These are phyloP conservation scores for Sinocyclocheilus anshuiensis DNA, from an alignment of 2,113 vertebrate species.

Conservation along the genomic window DNA sequence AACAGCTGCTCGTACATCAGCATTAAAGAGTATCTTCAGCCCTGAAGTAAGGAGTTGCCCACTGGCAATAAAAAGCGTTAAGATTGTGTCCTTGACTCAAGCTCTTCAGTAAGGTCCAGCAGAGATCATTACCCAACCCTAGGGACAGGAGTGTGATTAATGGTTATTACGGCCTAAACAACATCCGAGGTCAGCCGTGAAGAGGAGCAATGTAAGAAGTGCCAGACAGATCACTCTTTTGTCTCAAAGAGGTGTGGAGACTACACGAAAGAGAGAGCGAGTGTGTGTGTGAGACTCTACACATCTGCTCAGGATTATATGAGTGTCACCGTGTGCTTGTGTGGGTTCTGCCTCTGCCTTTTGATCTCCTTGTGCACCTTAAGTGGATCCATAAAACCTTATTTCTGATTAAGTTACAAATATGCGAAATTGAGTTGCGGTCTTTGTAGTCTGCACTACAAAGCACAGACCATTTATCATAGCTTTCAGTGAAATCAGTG, in stretches of 20 bases:
- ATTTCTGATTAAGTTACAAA: slow-evolving; percentile 49
- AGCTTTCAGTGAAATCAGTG: slow-evolving; percentile 36
- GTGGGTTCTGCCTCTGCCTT: neutral
- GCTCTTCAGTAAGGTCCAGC: slow-evolving; percentile 33
- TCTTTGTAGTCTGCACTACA: slow-evolving; percentile 46
- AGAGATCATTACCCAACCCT: slow-evolving; percentile 51
- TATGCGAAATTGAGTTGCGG: slow-evolving; percentile 37
- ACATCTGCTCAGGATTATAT: neutral
- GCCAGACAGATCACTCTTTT: slow-evolving; percentile 31
- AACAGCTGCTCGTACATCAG: neutral
- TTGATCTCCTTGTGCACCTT: slow-evolving; percentile 43
- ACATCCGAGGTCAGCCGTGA: slow-evolving; percentile 45
- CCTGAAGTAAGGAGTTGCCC: neutral
- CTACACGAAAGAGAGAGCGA: neutral
- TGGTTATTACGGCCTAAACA: slow-evolving; percentile 43
- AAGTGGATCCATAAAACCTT: slow-evolving; percentile 46
- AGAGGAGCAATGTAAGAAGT: slow-evolving; percentile 36
- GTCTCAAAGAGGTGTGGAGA: slow-evolving; percentile 2
- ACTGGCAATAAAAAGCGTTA: neutral
- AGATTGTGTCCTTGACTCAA: slow-evolving; percentile 48
- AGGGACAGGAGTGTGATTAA: slow-evolving; percentile 50
- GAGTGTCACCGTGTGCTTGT: neutral
- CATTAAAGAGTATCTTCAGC: slow-evolving; percentile 14
- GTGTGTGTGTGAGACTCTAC: neutral
- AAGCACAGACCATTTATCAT: slow-evolving; percentile 46